A percentile compares a stretch with the other conserved stretches of the same genome.
Evolutionary conservation across 2,888 invertebrate genomes (phyloP).

Genomic region (Malacosoma neustria): DNA sequence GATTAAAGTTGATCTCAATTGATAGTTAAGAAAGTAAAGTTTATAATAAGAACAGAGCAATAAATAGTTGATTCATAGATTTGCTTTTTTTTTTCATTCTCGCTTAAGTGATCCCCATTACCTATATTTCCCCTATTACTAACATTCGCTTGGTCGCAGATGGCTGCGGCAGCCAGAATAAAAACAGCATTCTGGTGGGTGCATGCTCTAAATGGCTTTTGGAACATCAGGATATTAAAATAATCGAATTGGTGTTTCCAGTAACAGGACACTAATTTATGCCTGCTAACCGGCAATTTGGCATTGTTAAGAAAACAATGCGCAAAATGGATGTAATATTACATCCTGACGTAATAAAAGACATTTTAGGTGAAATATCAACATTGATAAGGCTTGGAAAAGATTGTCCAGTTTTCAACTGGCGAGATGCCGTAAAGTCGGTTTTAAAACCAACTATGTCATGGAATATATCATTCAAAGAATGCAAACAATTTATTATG

Average conservation of each 20-base stretch:
- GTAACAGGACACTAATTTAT: not conserved
- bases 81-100: conserved; percentile 10
- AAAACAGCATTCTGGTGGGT: not conserved
- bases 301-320: not conserved
- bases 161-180: not conserved
- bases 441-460: not conserved
- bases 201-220: not conserved
- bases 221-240: not conserved
- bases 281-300: not conserved
- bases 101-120: conserved; percentile 11
- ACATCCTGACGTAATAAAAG: not conserved
- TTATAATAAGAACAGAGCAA: conserved; percentile 11
- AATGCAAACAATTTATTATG: not conserved
- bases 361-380: not conserved
- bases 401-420: not conserved
- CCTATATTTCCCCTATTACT: conserved; percentile 11
- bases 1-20: conserved; percentile 14
- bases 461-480: not conserved
- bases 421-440: not conserved
- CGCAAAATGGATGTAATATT: not conserved
- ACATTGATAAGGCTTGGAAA: not conserved
- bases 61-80: conserved; percentile 14
- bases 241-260: not conserved
- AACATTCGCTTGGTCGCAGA: too few relatives aligned
- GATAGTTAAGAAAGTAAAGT: conserved; percentile 12